Evolutionary conservation across 2,797 vertebrate species (phyloP), one percentile per base, ranked within the genome.

Genomic region (Pampus argenteus): DNA sequence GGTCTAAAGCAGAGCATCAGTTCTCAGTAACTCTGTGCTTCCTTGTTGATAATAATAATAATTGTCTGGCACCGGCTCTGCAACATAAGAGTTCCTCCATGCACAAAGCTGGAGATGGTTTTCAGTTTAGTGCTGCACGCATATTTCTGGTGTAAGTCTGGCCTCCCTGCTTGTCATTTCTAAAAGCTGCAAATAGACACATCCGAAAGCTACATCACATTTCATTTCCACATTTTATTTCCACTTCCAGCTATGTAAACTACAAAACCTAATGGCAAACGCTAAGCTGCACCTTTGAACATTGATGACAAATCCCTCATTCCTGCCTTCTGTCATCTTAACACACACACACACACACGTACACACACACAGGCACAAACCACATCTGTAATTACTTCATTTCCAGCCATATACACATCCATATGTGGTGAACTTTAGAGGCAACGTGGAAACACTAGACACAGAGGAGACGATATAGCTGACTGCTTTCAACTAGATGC

Each of bases 401-500:
- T 71, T 51, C 36, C 54, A 26, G 29, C 51, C 45, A 44, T 22
- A 60, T 54, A 47, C 62, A 62, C 20, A 54, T 51, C 25, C 36
- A 51, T 28, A 45, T n/a, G 38, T 49, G 45, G n/a, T 56, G 9
- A 69, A 36, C 18, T 3, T 64, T 13, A 29, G 50, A 65, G 31
- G 64, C 45, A 28, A 45, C 63, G 55, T n/a, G 28, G 31, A 25
- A 23, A 18, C 14, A 14, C 34, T 42, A 9, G 52, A 54, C 51
- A n/a, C 0, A 0, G 20, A 48, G 34, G 20, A n/a, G 42, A 51
- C 17, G 42, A 51, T 45, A 29, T 20, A 42, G 31, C 2, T 5
- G 20, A 28, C 52, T 50, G 65, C 62, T 83, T 66, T 77, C 73
- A 79, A 66, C 44, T 29, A 13, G n/a, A 62, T 44, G 59, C 66